Conservation (phyloP, 2,888 invertebrate species). For the Stenolophus ochropezus region DNA sequence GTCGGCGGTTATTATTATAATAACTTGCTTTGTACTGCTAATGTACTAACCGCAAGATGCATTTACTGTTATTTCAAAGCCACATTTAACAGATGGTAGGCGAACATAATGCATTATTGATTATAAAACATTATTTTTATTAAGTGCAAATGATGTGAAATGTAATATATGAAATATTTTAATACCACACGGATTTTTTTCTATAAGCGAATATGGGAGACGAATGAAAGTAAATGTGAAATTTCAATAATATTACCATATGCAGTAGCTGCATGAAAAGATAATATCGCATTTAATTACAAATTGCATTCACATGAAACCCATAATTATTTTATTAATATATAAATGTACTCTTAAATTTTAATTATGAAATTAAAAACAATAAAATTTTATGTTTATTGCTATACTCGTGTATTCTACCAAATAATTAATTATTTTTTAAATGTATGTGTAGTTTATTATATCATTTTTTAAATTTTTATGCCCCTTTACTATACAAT, state of each 20-base stretch:
- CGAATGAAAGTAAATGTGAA: neutral
- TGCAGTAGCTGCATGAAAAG: neutral
- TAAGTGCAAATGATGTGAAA: too few relatives aligned
- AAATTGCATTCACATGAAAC: neutral
- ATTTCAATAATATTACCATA: neutral
- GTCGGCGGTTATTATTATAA: slow-evolving; percentile 3
- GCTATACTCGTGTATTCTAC: too few relatives aligned
- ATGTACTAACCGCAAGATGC: neutral
- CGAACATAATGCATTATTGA: too few relatives aligned
- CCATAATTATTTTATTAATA: neutral
- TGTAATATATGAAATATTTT: neutral
- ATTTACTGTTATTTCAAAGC: slow-evolving; percentile 8
- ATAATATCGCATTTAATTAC: too few relatives aligned
- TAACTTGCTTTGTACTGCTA: slow-evolving; percentile 9
- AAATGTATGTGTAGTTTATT: too few relatives aligned
- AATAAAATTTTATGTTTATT: neutral
- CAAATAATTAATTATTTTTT: too few relatives aligned
- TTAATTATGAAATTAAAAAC: neutral
- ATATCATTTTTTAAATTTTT: too few relatives aligned
- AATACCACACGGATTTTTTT: too few relatives aligned
- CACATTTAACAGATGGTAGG: too few relatives aligned
- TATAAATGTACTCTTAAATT: neutral
- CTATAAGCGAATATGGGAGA: neutral
- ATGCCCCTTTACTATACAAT: too few relatives aligned
- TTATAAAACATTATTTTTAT: too few relatives aligned